Evolutionary conservation across 64 coral and sea anemone species (phyloP).

Genomic region (Acropora tenuis): DNA sequence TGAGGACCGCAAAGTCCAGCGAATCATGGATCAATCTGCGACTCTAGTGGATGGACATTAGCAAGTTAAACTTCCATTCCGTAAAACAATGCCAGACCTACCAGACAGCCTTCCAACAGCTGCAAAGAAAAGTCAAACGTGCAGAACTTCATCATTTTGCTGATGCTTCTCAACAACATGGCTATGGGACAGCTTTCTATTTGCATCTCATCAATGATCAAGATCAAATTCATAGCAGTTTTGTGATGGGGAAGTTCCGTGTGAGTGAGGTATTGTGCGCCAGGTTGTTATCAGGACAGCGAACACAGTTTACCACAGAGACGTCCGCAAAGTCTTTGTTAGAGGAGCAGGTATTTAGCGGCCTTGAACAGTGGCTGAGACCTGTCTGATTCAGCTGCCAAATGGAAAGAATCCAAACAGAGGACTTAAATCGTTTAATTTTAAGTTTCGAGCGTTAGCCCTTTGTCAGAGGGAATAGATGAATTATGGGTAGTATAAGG

Average conservation of each 20-base stretch:
- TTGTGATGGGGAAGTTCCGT: slow-evolving; percentile 36
- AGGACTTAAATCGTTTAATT: too few species aligned
- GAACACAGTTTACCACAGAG: slow-evolving; percentile 42
- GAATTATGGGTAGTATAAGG: too few species aligned
- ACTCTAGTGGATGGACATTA: slow-evolving; percentile 59
- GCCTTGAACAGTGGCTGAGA: too few species aligned
- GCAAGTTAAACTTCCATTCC: slow-evolving; percentile 71
- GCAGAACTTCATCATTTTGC: slow-evolving; percentile 55
- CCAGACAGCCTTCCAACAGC: slow-evolving; percentile 64
- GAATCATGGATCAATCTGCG: slow-evolving; percentile 57
- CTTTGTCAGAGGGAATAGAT: too few species aligned
- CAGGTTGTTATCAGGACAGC: slow-evolving; percentile 60
- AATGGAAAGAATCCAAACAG: too few species aligned
- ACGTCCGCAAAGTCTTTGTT: slow-evolving; percentile 60
- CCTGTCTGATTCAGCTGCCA: too few species aligned
- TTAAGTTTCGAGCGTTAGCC: too few species aligned
- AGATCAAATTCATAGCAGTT: slow-evolving; percentile 21
- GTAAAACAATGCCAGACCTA: slow-evolving; percentile 55
- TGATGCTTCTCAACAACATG: slow-evolving; percentile 41
- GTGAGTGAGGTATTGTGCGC: slow-evolving; percentile 57
- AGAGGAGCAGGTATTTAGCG: neutral
- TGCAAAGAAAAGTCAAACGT: slow-evolving; percentile 9
- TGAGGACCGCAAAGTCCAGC: neutral
- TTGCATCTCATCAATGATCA: slow-evolving; percentile 15
- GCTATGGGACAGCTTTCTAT: slow-evolving; percentile 43